Evolutionary conservation across 2,113 vertebrate genomes (phyloP).

Genomic region (Acanthisitta chloris): DNA sequence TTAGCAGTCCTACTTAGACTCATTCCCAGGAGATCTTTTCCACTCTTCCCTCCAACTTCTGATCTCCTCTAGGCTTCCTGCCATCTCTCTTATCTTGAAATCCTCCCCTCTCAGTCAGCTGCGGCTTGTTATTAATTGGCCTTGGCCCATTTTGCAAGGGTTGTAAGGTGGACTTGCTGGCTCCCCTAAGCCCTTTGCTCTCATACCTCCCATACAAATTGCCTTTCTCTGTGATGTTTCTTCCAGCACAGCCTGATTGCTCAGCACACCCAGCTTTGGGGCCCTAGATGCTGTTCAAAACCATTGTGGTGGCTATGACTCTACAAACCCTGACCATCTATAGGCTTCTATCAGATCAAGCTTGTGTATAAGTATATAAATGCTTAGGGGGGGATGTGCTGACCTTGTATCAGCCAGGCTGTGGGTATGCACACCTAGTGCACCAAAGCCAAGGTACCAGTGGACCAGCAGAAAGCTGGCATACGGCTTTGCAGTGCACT

Average conservation of each 20-base stretch:
- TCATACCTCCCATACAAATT: rapidly evolving
- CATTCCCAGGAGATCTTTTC: neutral
- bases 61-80: slow-evolving; percentile 24
- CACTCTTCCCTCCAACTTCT: neutral
- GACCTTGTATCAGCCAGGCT: neutral
- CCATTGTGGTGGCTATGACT: rapidly evolving
- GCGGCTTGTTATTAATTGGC: neutral
- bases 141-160: neutral
- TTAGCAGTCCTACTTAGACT: neutral
- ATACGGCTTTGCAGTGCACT: neutral
- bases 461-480: neutral
- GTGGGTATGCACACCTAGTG: rapidly evolving
- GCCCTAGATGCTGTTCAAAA: neutral
- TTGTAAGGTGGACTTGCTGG: neutral
- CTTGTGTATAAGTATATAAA: neutral
- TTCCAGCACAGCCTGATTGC: neutral
- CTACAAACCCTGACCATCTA: neutral
- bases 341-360: neutral
- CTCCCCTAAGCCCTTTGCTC: neutral
- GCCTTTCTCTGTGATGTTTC: neutral
- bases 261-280: rapidly evolving
- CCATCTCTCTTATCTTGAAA: slow-evolving; percentile 25
- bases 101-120: slow-evolving; percentile 8
- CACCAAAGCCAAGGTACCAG: rapidly evolving
- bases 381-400: neutral